Evolutionary conservation across 2,113 vertebrate species (phyloP).

Genomic region (Melospiza melodia): DNA sequence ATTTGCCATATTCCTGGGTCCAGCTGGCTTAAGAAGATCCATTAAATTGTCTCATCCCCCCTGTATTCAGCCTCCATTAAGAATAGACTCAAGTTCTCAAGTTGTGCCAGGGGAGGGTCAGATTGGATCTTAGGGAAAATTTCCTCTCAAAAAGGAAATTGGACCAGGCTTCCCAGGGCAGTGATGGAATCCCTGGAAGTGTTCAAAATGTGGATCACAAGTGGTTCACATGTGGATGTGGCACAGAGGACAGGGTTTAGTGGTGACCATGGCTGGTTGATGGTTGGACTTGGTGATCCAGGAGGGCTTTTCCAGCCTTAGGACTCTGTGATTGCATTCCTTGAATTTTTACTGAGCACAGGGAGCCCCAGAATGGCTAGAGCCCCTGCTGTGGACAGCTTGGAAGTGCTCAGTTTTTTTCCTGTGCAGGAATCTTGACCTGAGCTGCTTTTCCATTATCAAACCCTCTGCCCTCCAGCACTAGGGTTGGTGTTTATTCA

Average conservation of each 20-base stretch:
- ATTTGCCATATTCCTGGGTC: background rate
- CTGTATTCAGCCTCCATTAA: background rate
- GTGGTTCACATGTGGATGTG: too few species aligned
- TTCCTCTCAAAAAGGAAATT: background rate
- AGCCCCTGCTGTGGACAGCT: background rate
- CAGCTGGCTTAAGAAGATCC: background rate
- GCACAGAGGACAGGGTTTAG: background rate
- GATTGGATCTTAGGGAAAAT: background rate
- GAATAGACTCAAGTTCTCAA: rapidly evolving
- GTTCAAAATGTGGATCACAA: background rate
- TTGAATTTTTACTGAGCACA: background rate
- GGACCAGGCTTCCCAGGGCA: background rate
- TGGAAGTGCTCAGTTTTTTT: background rate
- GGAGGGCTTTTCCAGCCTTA: background rate
- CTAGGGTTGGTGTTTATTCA: background rate
- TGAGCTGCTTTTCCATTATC: background rate
- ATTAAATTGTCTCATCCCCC: background rate
- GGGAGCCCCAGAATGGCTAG: background rate
- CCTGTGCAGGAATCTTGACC: background rate
- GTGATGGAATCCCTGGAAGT: background rate
- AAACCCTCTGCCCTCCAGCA: background rate
- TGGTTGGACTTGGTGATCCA: background rate
- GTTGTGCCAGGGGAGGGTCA: background rate
- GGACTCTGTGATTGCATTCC: background rate
- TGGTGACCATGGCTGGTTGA: too few species aligned